Percentiles rank a stretch among this genome's conserved stretches.
These are phyloP conservation scores for Vidua macroura DNA, from an alignment of 2,113 vertebrate species.

Conservation along the genomic window DNA sequence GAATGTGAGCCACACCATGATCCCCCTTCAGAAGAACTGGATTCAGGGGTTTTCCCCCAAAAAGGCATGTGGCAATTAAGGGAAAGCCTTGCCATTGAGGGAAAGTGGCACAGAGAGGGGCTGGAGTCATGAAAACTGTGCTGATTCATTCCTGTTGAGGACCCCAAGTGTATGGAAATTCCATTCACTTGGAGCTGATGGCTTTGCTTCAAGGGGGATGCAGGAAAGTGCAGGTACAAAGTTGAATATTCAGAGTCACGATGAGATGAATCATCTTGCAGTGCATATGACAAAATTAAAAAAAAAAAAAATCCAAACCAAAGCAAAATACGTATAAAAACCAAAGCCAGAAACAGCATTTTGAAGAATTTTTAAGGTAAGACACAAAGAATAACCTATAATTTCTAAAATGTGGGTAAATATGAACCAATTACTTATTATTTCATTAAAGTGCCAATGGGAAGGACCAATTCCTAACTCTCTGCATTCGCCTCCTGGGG, in stretches of 20 bases:
- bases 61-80: neutral
- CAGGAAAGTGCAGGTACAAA: neutral
- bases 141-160: neutral
- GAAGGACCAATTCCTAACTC: constrained; percentile 75
- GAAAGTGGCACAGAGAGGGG: neutral
- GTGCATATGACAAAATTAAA: neutral
- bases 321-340: neutral
- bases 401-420: constrained; percentile 71
- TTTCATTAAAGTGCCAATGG: constrained; percentile 77
- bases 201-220: neutral
- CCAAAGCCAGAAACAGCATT: constrained; percentile 30
- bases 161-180: neutral
- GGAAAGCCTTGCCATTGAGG: neutral
- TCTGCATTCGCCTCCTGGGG: constrained; percentile 79
- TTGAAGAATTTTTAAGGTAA: constrained; percentile 43
- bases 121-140: neutral
- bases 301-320: neutral
- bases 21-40: neutral
- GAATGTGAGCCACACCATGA: neutral
- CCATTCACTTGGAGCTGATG: neutral
- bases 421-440: constrained; percentile 82
- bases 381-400: constrained; percentile 55
- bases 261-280: neutral
- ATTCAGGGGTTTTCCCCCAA: neutral
- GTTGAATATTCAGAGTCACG: neutral